Base-by-base conservation (phyloP, 2,113 vertebrate species). In the Stercorarius parasiticus region DNA sequence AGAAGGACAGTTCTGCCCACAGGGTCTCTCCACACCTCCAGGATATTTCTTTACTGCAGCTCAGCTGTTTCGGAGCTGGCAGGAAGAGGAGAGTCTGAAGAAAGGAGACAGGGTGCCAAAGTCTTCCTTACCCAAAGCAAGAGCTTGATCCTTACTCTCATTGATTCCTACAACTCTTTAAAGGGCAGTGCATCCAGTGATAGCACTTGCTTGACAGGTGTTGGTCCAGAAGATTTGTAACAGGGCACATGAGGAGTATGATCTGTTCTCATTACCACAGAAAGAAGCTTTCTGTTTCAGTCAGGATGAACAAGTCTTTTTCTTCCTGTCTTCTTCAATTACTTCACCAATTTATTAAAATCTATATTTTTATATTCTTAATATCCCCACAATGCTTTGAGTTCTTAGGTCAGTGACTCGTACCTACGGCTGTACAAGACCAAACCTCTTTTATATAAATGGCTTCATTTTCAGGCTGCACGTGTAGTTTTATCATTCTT, bases 401-500 rank as follows among this genome's bases (percentile, higher is more conserved):
- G 49, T 64, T 94, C 83, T 93, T 81, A 70, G 66, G 74, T 62
- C 83, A 76, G 84, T 95, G 95, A 94, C 86, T 95, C 89, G 89
- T 93, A 91, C 26, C 19, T 94, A 65, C 34, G 65, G 34, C 88
- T 82, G 49, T 66, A 82, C 22, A 85, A 82, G 61, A 94, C 26
- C 66, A 97, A 95, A 72, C 18, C 9, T 56, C 16, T 92, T 47
- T 83, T 84, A 87, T 53, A 72, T 84, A 91, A 93, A 91, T 79
- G 81, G 43, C 73, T 82, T 95, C 49, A 92, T 97, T 95, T 89
- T 92, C 91, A 94, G 89, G 58, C 69, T 92, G 92, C 84, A 74
- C 70, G 45, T 91, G 81, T 72, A 89, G 79, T 84, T 88, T 93
- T 92, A 86, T 83, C 38, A 23, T 93, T 96, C 62, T 90, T 95